Conservation (phyloP, 2,888 invertebrate genomes). For the Agrotis ipsilon region DNA sequence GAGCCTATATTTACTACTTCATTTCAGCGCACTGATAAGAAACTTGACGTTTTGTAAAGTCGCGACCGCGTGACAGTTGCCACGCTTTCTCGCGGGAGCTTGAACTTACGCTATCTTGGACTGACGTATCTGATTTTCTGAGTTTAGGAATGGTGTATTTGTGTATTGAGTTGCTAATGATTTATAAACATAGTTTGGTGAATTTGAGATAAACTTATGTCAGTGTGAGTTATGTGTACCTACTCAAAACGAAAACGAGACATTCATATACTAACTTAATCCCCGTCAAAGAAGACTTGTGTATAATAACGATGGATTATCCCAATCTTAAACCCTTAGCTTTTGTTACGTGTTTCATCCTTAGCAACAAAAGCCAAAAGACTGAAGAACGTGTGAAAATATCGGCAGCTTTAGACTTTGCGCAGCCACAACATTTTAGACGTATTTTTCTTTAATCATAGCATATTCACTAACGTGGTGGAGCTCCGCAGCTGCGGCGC, state of each 20-base stretch:
- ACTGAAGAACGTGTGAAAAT: slow-evolving; percentile 43
- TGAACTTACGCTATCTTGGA: slow-evolving; percentile 67
- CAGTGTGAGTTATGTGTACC: not conserved
- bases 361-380: slow-evolving; percentile 32
- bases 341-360: slow-evolving; percentile 13
- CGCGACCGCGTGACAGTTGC: slow-evolving; percentile 78
- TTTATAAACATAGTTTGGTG: slow-evolving; percentile 20
- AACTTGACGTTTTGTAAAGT: slow-evolving; percentile 74
- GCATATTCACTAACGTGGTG: slow-evolving; percentile 45
- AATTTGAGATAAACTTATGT: not conserved
- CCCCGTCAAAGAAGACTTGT: not conserved
- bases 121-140: slow-evolving; percentile 63
- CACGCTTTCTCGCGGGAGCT: slow-evolving; percentile 68
- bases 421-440: slow-evolving; percentile 24
- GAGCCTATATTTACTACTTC: slow-evolving; percentile 49
- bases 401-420: slow-evolving; percentile 30
- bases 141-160: slow-evolving; percentile 5
- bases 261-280: not conserved
- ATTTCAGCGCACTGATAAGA: slow-evolving; percentile 70
- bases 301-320: slow-evolving; percentile 20
- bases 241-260: not conserved
- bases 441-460: slow-evolving; percentile 62
- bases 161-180: slow-evolving; percentile 34
- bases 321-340: slow-evolving; percentile 3
- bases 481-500: slow-evolving; percentile 66